Evolutionary conservation across 2,888 invertebrate genomes (phyloP).

Genomic region (Morpho helenor): DNA sequence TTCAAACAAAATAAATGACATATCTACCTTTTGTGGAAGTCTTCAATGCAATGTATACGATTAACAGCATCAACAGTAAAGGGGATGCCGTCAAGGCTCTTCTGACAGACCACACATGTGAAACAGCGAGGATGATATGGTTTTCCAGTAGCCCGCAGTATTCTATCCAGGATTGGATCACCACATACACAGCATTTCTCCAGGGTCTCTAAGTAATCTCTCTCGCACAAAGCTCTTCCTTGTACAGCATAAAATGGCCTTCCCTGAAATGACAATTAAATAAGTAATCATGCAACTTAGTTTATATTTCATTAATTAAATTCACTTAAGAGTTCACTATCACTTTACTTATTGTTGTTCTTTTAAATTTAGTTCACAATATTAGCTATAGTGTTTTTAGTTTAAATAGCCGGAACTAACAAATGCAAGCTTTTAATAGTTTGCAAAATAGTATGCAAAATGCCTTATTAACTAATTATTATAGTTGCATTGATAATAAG

Average conservation of each 20-base stretch:
- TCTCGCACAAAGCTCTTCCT: conserved; percentile 96
- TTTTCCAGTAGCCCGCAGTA: conserved; percentile 96
- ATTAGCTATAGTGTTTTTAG: too few relatives aligned
- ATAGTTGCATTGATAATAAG: too few relatives aligned
- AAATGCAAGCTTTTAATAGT: too few relatives aligned
- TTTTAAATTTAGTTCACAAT: too few relatives aligned
- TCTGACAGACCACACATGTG: conserved; percentile 96
- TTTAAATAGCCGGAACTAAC: too few relatives aligned
- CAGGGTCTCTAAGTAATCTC: conserved; percentile 95
- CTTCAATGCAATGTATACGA: conserved; percentile 98
- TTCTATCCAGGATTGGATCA: conserved; percentile 95
- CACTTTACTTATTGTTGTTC: too few relatives aligned
- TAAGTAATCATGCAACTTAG: too few relatives aligned
- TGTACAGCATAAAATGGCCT: conserved; percentile 97
- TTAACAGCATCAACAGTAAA: conserved; percentile 99
- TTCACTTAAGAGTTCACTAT: too few relatives aligned
- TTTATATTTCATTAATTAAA: too few relatives aligned
- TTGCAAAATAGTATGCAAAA: too few relatives aligned
- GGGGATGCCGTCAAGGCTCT: conserved; percentile 97
- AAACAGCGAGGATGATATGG: conserved; percentile 99
- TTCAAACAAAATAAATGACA: background rate
- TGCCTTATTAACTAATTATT: too few relatives aligned
- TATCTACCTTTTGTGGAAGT: conserved; percentile 95
- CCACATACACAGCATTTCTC: conserved; percentile 99
- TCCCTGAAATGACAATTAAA: conserved; percentile 76